Percentiles rank a stretch among this genome's conserved stretches.
Evolutionary conservation across 2,113 vertebrate species (phyloP).

Genomic region (Herpailurus yagouaroundi): DNA sequence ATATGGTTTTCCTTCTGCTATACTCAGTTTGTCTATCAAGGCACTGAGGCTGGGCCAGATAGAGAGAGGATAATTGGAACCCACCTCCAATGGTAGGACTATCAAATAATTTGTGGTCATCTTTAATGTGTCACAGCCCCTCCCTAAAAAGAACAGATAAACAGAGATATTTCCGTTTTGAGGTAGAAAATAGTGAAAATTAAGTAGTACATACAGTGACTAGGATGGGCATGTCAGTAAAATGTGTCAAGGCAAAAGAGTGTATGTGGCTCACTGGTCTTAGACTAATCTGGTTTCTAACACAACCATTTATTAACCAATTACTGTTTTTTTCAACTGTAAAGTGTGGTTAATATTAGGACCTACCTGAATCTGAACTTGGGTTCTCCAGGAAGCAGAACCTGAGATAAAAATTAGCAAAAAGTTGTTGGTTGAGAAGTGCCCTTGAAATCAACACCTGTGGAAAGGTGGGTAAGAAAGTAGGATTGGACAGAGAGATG

Average conservation of each 20-base stretch:
- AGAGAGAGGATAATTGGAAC: background rate
- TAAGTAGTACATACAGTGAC: background rate
- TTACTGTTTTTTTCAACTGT: background rate
- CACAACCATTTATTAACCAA: background rate
- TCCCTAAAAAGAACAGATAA: background rate
- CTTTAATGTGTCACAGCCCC: background rate
- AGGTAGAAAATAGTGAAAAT: background rate
- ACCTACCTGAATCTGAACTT: background rate
- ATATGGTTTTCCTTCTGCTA: fast-evolving
- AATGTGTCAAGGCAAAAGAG: background rate
- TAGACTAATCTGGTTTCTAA: background rate
- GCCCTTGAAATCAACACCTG: background rate
- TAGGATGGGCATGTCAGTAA: background rate
- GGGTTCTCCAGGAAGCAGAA: background rate
- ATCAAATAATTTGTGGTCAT: background rate
- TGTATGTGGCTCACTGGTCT: background rate
- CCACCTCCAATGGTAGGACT: background rate
- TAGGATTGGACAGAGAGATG: background rate
- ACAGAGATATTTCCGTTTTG: background rate
- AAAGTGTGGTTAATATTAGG: background rate
- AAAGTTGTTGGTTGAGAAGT: background rate
- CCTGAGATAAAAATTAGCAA: background rate
- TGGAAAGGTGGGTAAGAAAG: background rate
- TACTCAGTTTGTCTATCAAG: background rate
- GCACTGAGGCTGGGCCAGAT: background rate